Percentiles rank a stretch among this genome's conserved stretches.
phyloP scores from a whole-genome alignment of 2,113 vertebrate species.

The Pao palembangensis region DNA sequence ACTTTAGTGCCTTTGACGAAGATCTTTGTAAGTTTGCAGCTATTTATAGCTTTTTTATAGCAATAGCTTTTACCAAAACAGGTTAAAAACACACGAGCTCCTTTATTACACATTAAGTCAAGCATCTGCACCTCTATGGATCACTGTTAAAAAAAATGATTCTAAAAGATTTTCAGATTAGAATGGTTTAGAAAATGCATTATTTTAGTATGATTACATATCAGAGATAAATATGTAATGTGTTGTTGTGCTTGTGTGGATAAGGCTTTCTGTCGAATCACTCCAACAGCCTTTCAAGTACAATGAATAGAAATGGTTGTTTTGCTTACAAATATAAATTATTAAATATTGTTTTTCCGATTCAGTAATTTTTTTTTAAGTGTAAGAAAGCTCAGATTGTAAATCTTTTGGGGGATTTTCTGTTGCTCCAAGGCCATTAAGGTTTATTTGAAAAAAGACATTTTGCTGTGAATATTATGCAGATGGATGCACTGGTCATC shows the following conservation, averaged over 20 bases:
- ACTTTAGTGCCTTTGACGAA: conserved; percentile 38
- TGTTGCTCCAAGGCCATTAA: conserved; percentile 78
- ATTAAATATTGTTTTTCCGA: conserved; percentile 57
- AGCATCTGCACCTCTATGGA: conserved; percentile 33
- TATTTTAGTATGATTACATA: conserved; percentile 23
- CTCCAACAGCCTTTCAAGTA: too few relatives aligned
- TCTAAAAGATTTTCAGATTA: conserved; percentile 29
- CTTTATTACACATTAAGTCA: conserved; percentile 49
- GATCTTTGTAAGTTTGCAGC: conserved; percentile 36
- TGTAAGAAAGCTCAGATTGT: conserved; percentile 23
- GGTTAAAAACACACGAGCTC: conserved; percentile 54
- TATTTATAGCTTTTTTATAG: conserved; percentile 66
- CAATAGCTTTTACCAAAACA: conserved; percentile 57
- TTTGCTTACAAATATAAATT: conserved; percentile 59
- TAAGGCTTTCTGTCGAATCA: neutral
- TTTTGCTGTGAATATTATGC: conserved; percentile 79
- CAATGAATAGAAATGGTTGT: conserved; percentile 25
- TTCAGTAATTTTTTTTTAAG: conserved; percentile 6
- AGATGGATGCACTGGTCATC: conserved; percentile 78
- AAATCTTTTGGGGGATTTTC: conserved; percentile 40
- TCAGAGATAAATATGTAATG: conserved; percentile 15
- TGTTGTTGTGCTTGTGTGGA: conserved; percentile 14
- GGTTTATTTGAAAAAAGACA: conserved; percentile 78
- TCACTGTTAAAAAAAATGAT: too few relatives aligned
- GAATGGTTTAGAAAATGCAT: conserved; percentile 25